A percentile compares a stretch with the other conserved stretches of the same genome.
phyloP scores from a whole-genome alignment of 1,140 invertebrate species.

The Laodelphax striatellus region DNA sequence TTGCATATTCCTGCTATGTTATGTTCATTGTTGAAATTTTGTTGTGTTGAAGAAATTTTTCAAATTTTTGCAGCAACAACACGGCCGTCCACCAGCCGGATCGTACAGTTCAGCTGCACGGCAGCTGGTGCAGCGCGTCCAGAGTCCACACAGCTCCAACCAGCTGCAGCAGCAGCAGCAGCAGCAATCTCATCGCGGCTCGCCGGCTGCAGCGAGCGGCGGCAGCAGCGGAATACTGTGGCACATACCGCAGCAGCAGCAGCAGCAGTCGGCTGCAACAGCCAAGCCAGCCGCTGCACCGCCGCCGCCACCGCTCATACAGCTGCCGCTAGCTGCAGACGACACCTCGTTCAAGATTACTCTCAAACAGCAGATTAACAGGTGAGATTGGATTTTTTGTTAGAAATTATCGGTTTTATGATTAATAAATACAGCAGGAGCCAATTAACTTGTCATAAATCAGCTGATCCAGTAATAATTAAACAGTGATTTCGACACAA shows the following conservation, averaged over 20 bases:
- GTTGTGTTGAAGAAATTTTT: too few relatives aligned
- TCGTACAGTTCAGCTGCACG: constrained; percentile 12
- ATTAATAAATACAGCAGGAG: too few relatives aligned
- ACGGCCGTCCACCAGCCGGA: constrained; percentile 7
- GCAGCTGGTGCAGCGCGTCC: constrained; percentile 15
- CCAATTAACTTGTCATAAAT: too few relatives aligned
- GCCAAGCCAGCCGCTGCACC: not conserved
- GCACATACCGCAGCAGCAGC: constrained; percentile 49
- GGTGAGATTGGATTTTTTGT: too few relatives aligned
- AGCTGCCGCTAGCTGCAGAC: constrained; percentile 27
- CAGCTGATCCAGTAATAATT: too few relatives aligned
- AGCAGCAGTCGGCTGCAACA: constrained; percentile 6
- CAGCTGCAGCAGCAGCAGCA: constrained; percentile 6
- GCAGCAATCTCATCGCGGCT: not conserved
- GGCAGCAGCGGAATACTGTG: constrained; percentile 37
- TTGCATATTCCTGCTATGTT: too few relatives aligned
- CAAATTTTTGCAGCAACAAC: constrained; percentile 24
- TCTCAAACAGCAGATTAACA: constrained; percentile 15
- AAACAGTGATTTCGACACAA: too few relatives aligned
- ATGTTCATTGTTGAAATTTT: too few relatives aligned
- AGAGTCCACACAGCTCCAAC: constrained; percentile 9
- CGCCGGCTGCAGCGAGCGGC: constrained; percentile 21
- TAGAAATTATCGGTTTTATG: too few relatives aligned
- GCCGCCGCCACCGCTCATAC: not conserved
- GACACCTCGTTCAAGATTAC: constrained; percentile 43